These are phyloP conservation scores for Paralvinella palmiformis DNA, from an alignment of 1,140 invertebrate species.

Conservation along the genomic window DNA sequence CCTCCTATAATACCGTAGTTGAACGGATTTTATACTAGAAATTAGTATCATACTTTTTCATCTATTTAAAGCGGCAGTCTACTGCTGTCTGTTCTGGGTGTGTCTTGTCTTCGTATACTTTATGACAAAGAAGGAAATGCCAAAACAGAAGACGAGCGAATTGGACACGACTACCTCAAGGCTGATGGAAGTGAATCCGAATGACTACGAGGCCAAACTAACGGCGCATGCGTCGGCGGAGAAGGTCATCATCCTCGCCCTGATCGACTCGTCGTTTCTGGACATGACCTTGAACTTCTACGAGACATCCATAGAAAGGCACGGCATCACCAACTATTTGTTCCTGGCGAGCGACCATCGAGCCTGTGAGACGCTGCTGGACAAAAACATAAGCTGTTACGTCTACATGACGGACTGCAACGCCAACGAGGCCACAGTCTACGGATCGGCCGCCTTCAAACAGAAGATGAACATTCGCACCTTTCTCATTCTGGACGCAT, in stretches of 20 bases:
- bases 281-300: constrained; percentile 20
- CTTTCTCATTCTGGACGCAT: constrained; percentile 20
- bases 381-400: not conserved
- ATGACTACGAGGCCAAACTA: no score
- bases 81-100: no score
- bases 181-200: no score
- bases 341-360: constrained; percentile 4
- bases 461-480: constrained; percentile 21
- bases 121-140: no score
- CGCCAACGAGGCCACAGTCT: constrained; percentile 7
- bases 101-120: no score
- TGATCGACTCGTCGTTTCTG: constrained; percentile 12
- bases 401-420: constrained; percentile 9
- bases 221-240: not conserved
- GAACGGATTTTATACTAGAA: no score
- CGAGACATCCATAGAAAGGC: constrained; percentile 7
- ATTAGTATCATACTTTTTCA: no score
- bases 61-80: no score
- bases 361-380: constrained; percentile 7
- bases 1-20: no score
- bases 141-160: no score
- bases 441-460: constrained; percentile 14
- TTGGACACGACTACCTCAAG: no score
- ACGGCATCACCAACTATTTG: constrained; percentile 12
- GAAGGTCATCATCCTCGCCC: constrained; percentile 12